phyloP scores from a whole-genome alignment of 2,113 vertebrate genomes.

The Colinus virginianus region DNA sequence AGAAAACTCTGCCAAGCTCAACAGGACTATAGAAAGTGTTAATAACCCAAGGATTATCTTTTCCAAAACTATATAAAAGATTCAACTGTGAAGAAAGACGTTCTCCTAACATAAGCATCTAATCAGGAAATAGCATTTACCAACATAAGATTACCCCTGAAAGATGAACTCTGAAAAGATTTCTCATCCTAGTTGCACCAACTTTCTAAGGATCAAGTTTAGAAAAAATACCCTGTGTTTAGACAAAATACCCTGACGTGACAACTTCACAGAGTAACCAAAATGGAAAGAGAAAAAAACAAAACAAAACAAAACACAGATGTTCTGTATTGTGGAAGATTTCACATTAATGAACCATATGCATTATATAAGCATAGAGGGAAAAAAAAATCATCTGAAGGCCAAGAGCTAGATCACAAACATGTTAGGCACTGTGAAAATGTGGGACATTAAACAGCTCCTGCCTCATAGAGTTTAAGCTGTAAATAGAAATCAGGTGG shows the following conservation, averaged over 20 bases:
- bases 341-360: constrained; percentile 1
- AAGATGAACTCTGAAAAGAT: constrained; percentile 19
- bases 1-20: constrained; percentile 3
- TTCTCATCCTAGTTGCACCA: constrained; percentile 1
- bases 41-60: constrained; percentile 14
- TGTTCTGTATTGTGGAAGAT: neutral
- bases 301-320: neutral
- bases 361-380: neutral
- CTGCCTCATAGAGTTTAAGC: neutral
- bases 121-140: neutral
- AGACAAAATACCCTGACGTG: neutral
- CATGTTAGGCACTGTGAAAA: neutral
- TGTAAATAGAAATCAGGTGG: neutral
- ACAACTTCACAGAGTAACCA: constrained; percentile 5
- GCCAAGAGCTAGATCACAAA: neutral
- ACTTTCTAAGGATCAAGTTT: neutral
- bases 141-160: neutral
- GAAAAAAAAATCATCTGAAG: neutral
- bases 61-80: neutral
- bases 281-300: neutral
- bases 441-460: accelerated
- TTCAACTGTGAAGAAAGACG: neutral
- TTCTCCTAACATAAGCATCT: neutral
- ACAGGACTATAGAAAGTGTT: neutral
- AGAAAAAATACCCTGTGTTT: constrained; percentile 20